Evolutionary conservation across 2,888 invertebrate genomes (phyloP).

Genomic region (Aspidiotus destructor): DNA sequence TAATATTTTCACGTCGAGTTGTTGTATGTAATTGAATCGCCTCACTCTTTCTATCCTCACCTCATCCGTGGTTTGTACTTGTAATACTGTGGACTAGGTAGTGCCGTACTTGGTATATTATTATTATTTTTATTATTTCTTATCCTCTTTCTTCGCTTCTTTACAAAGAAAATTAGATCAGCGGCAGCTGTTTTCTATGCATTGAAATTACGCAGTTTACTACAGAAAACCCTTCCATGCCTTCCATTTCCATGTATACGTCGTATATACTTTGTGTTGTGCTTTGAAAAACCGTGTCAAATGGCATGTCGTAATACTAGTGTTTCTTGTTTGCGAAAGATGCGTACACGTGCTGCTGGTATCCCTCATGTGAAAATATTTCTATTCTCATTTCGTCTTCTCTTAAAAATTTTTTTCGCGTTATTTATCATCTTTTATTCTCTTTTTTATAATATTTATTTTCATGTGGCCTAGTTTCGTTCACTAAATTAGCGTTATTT

Average conservation of each 20-base stretch:
- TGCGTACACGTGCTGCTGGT: slow-evolving; percentile 13
- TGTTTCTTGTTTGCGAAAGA: slow-evolving; percentile 16
- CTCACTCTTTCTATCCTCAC: no score
- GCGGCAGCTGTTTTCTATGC: slow-evolving; percentile 14
- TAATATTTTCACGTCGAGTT: no score
- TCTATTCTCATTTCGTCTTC: no score
- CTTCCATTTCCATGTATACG: background rate
- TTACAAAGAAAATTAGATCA: slow-evolving; percentile 14
- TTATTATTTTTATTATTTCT: background rate
- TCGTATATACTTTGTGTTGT: background rate
- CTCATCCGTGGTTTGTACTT: no score
- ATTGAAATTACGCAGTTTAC: slow-evolving; percentile 18
- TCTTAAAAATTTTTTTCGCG: no score
- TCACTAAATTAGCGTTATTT: no score
- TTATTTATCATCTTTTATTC: no score
- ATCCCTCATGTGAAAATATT: no score
- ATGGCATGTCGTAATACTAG: slow-evolving; percentile 8
- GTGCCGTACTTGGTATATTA: background rate
- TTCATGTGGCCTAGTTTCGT: no score
- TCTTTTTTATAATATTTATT: no score
- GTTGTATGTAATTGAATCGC: no score
- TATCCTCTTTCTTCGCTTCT: background rate
- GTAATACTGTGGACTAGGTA: no score
- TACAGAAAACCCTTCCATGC: slow-evolving; percentile 1
- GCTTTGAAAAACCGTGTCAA: slow-evolving; percentile 10